phyloP scores from a whole-genome alignment of 2,113 vertebrate genomes.

The Macroglossus sobrinus region DNA sequence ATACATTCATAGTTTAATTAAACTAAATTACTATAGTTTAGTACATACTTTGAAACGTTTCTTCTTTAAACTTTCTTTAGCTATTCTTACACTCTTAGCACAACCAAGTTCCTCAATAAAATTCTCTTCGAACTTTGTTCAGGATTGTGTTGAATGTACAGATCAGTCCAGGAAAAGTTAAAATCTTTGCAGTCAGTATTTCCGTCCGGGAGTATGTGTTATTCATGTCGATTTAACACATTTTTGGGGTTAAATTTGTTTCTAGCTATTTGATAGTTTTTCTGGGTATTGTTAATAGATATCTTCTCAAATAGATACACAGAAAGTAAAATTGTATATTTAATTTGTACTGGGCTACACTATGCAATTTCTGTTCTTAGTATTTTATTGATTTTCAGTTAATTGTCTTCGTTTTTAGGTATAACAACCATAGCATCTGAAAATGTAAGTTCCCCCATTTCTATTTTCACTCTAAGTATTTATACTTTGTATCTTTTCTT shows the following conservation, averaged over 20 bases:
- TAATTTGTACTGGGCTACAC: neutral
- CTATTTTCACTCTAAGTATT: neutral
- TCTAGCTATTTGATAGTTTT: neutral
- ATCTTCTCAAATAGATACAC: neutral
- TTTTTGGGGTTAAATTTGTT: neutral
- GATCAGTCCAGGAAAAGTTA: neutral
- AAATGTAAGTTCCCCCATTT: neutral
- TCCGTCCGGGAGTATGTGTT: neutral
- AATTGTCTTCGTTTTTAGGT: neutral
- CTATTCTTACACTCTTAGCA: too few species aligned
- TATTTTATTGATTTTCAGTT: neutral
- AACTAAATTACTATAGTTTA: neutral
- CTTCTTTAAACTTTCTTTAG: too few species aligned
- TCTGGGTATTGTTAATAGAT: neutral
- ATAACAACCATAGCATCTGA: neutral
- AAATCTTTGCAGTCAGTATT: neutral
- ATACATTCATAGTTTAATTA: neutral
- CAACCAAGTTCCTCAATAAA: neutral
- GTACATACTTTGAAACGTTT: neutral
- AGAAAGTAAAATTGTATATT: neutral
- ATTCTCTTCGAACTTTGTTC: neutral
- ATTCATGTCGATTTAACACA: neutral
- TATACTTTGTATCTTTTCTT: neutral
- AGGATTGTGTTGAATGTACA: neutral
- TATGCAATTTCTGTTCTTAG: neutral